phyloP scores from a whole-genome alignment of 1,140 invertebrate species.

The Pentalonia nigronervosa region DNA sequence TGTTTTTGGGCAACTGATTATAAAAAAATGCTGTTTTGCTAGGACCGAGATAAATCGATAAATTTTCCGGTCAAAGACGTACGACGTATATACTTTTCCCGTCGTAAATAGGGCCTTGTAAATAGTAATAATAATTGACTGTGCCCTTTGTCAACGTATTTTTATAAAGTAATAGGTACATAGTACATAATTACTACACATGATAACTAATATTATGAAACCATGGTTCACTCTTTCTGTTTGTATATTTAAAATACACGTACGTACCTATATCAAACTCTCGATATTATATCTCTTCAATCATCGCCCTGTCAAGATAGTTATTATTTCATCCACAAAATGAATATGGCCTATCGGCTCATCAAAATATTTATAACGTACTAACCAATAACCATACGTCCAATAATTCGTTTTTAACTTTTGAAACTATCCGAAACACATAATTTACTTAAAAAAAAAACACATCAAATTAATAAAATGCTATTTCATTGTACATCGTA shows the following conservation, averaged over 20 bases:
- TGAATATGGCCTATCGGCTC: neutral
- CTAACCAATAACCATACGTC: neutral
- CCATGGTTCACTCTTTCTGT: neutral
- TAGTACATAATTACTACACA: too few species aligned
- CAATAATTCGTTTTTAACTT: neutral
- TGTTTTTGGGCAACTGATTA: neutral
- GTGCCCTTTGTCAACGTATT: neutral
- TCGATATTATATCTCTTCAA: neutral
- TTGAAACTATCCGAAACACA: neutral
- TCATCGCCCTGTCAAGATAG: neutral
- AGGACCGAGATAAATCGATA: neutral
- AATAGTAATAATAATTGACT: neutral
- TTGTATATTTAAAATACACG: neutral
- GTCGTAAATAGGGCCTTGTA: too few species aligned
- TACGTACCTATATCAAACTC: neutral
- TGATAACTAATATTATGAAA: neutral
- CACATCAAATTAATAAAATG: too few species aligned
- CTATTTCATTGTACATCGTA: neutral
- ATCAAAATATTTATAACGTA: neutral
- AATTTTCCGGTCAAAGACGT: neutral
- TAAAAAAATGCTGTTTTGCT: neutral
- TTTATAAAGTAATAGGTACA: neutral
- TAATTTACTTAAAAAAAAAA: neutral
- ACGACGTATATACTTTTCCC: too few species aligned
- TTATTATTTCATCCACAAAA: neutral